Evolutionary conservation across 2,888 invertebrate genomes (phyloP).

Genomic region (Cabera pusaria): DNA sequence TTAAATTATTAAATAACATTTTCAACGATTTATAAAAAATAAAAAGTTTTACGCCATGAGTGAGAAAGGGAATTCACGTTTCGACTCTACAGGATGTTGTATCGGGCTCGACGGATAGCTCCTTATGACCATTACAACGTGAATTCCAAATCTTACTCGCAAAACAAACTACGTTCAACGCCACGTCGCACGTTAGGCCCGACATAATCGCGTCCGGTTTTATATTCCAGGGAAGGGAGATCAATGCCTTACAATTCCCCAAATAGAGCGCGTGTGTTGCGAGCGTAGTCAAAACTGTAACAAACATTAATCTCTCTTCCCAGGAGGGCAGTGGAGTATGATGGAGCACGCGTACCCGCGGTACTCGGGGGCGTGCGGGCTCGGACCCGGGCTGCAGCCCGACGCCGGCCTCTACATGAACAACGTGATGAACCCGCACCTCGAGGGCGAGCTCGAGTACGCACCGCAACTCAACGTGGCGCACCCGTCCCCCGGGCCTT

Average conservation of each 20-base stretch:
- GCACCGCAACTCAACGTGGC: constrained; percentile 56
- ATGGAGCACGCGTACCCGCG: constrained; percentile 92
- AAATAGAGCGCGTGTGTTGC: constrained; percentile 21
- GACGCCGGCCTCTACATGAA: constrained; percentile 84
- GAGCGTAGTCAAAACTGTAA: constrained; percentile 34
- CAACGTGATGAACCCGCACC: constrained; percentile 70
- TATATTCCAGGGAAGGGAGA: constrained; percentile 81
- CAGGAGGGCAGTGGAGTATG: constrained; percentile 94
- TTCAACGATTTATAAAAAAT: no score
- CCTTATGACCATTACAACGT: no score
- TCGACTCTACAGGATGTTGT: no score
- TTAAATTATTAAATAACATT: no score
- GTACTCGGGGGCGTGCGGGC: constrained; percentile 85
- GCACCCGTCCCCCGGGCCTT: constrained; percentile 66
- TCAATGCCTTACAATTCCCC: constrained; percentile 55
- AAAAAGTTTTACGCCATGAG: no score
- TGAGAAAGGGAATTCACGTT: no score
- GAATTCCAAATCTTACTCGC: no score
- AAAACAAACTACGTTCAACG: no score
- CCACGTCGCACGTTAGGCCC: constrained; percentile 8
- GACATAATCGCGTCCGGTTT: constrained; percentile 24
- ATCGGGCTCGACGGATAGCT: no score
- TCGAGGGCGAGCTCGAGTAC: constrained; percentile 66
- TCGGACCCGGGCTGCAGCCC: constrained; percentile 65
- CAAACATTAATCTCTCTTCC: constrained; percentile 85